Conservation (phyloP, 2,113 vertebrate species). For the Calypte anna region DNA sequence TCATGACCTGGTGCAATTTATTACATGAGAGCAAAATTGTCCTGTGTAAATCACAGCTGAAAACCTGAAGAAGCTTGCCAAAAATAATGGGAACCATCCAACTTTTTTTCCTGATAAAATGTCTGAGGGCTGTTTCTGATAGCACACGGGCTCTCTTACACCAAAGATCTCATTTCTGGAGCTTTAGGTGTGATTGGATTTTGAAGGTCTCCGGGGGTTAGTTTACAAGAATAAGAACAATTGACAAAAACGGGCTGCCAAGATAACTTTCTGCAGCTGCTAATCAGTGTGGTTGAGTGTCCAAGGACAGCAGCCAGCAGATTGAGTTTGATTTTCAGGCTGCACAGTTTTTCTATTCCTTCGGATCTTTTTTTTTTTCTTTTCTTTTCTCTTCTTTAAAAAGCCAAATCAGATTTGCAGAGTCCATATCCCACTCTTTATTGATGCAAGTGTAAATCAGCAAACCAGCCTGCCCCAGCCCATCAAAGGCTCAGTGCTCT, state of each 20-base stretch:
- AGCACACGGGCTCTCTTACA: neutral
- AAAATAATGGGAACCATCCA: neutral
- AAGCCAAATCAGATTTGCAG: neutral
- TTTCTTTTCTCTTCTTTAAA: neutral
- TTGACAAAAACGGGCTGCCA: neutral
- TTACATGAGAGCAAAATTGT: neutral
- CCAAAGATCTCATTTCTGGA: neutral
- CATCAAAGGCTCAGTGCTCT: neutral
- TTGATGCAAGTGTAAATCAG: neutral
- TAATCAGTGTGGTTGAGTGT: fast-evolving
- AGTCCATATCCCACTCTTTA: neutral
- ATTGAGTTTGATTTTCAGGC: neutral
- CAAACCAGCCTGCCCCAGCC: neutral
- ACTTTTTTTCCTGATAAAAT: neutral
- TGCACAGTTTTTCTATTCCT: neutral
- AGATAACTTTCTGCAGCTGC: neutral
- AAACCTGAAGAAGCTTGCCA: neutral
- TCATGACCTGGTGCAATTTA: neutral
- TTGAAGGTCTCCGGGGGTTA: neutral
- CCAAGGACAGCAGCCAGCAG: neutral
- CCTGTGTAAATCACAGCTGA: constrained; percentile 31
- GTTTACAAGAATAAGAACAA: neutral
- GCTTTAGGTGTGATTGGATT: neutral
- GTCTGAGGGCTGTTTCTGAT: neutral
- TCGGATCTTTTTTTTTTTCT: neutral